Evolutionary conservation across 2,888 invertebrate genomes (phyloP).

Genomic region (Dromius quadrimaculatus): DNA sequence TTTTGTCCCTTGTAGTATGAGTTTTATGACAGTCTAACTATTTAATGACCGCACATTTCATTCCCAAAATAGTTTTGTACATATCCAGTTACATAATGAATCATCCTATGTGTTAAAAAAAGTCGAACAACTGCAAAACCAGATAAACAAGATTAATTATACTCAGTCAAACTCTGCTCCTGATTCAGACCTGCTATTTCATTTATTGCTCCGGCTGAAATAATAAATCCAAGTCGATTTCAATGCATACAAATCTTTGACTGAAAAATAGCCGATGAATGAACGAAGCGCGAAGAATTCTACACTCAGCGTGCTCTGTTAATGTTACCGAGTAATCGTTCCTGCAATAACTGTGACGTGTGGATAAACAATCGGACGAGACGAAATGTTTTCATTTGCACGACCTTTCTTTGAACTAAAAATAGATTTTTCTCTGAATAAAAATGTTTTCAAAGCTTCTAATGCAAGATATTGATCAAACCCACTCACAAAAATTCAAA

Average conservation of each 20-base stretch:
- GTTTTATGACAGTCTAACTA: too few relatives aligned
- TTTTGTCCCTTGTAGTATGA: too few relatives aligned
- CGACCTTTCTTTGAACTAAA: slow-evolving; percentile 44
- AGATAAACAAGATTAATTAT: slow-evolving; percentile 26
- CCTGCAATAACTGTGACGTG: slow-evolving; percentile 37
- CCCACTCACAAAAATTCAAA: too few relatives aligned
- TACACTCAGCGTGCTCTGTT: neutral
- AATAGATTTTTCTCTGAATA: slow-evolving; percentile 37
- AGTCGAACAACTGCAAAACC: slow-evolving; percentile 11
- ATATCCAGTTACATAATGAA: slow-evolving; percentile 22
- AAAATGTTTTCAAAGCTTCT: slow-evolving; percentile 6
- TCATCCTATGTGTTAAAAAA: slow-evolving; percentile 6
- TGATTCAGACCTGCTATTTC: slow-evolving; percentile 11
- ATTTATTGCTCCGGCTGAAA: neutral
- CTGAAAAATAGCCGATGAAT: slow-evolving; percentile 17
- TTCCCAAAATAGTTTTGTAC: slow-evolving; percentile 9
- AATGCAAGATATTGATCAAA: too few relatives aligned
- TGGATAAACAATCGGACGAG: slow-evolving; percentile 34
- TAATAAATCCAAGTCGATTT: slow-evolving; percentile 5
- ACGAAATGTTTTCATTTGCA: slow-evolving; percentile 30
- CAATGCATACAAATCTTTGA: neutral
- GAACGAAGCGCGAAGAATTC: slow-evolving; percentile 10
- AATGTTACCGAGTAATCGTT: slow-evolving; percentile 7
- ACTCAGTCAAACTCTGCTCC: slow-evolving; percentile 6
- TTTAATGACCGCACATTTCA: too few relatives aligned